A percentile compares a stretch with the other conserved stretches of the same genome.
Evolutionary conservation across 2,797 vertebrate genomes (phyloP).

Genomic region (Danio tinwini): DNA sequence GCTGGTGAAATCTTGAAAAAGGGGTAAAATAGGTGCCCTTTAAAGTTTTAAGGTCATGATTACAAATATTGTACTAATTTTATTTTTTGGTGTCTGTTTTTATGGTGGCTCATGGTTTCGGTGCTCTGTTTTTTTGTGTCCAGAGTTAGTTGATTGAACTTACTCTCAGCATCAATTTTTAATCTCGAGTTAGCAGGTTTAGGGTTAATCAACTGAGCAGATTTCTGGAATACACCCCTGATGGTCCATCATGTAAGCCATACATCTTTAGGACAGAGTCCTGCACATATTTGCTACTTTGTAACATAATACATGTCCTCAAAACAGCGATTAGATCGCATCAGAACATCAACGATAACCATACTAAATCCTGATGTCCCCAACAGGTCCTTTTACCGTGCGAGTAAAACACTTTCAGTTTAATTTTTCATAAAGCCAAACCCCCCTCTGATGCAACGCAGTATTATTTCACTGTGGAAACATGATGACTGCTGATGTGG

Average conservation of each 20-base stretch:
- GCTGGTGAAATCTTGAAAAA: no score
- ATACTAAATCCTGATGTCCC: constrained; percentile 75
- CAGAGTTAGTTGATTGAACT: no score
- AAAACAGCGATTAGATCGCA: constrained; percentile 73
- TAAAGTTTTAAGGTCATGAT: no score
- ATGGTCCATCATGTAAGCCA: constrained; percentile 75
- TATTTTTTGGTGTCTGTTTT: no score
- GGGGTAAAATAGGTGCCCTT: no score
- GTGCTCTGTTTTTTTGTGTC: no score
- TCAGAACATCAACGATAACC: constrained; percentile 65
- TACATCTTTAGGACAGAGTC: constrained; percentile 70
- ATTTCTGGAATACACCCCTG: no score
- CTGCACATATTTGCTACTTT: constrained; percentile 69
- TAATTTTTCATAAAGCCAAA: constrained; percentile 58
- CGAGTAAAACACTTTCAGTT: constrained; percentile 52
- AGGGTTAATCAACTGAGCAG: no score
- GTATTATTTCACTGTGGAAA: constrained; percentile 71
- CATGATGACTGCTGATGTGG: constrained; percentile 69
- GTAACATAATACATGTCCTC: constrained; percentile 72
- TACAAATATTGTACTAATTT: no score
- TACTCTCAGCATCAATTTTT: no score
- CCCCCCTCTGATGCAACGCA: constrained; percentile 68
- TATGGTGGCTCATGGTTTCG: no score
- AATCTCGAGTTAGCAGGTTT: no score
- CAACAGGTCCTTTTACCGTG: constrained; percentile 69